A percentile compares a stretch with the other conserved stretches of the same genome.
Conservation (phyloP, 1,140 invertebrate species). For the Phocides pigmalion region DNA sequence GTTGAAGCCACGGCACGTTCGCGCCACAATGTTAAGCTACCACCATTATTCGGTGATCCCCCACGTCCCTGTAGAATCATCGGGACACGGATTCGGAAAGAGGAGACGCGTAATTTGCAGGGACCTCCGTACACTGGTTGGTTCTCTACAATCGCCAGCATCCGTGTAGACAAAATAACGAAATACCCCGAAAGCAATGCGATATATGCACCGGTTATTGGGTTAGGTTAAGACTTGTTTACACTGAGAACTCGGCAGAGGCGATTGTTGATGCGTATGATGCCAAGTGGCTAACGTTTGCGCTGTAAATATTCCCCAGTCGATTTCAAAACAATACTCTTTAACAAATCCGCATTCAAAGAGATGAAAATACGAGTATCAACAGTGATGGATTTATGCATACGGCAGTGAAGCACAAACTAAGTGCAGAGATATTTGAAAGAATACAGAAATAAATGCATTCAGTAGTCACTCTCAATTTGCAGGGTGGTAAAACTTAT, state of each 20-base stretch:
- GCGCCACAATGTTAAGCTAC: conserved; percentile 71
- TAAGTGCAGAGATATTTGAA: neutral
- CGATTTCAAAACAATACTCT: conserved; percentile 32
- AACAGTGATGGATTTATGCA: neutral
- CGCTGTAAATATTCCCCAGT: conserved; percentile 38
- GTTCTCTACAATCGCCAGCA: conserved; percentile 70
- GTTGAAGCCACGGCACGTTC: conserved; percentile 81
- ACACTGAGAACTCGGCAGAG: conserved; percentile 62
- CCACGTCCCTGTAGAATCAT: conserved; percentile 36
- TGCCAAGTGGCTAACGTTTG: conserved; percentile 68
- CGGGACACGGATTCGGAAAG: conserved; percentile 6
- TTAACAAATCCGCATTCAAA: conserved; percentile 18
- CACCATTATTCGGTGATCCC: conserved; percentile 53
- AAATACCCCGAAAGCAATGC: conserved; percentile 79
- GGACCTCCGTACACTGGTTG: conserved; percentile 53
- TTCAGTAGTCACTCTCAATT: no score
- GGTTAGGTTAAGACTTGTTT: conserved; percentile 81
- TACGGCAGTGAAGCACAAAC: neutral
- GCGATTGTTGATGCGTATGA: conserved; percentile 71
- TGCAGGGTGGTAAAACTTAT: no score
- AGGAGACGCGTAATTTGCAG: conserved; percentile 18
- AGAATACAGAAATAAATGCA: neutral
- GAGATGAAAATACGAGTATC: conserved; percentile 16
- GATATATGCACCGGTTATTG: conserved; percentile 77
- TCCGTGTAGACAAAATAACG: conserved; percentile 83